These are phyloP conservation scores for Sminthurides aquaticus DNA, from an alignment of 2,888 invertebrate species.

Conservation along the genomic window DNA sequence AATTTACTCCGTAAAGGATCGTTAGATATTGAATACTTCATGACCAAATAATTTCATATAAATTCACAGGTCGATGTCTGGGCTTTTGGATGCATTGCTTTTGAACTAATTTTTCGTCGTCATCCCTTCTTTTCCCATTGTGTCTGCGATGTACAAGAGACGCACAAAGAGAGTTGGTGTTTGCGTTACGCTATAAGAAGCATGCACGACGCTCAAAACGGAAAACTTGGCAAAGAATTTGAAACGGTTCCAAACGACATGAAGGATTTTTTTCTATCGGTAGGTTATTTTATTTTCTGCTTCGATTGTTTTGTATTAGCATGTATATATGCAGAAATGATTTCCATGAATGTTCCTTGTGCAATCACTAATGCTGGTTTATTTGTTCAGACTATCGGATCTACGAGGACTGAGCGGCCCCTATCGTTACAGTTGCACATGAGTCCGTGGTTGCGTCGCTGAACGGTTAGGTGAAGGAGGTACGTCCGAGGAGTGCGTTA, in stretches of 20 bases:
- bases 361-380: no score
- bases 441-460: neutral
- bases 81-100: slow-evolving; percentile 2
- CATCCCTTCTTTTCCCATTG: slow-evolving; percentile 11
- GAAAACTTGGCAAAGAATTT: neutral
- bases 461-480: no score
- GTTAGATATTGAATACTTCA: no score
- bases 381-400: neutral
- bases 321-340: no score
- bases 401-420: neutral
- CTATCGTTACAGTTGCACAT: neutral
- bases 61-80: slow-evolving; percentile 3
- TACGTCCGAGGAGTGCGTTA: no score
- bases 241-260: neutral
- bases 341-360: no score
- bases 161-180: neutral
- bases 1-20: no score
- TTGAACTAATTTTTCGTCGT: neutral
- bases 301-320: no score
- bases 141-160: neutral
- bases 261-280: neutral
- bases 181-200: neutral
- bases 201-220: neutral
- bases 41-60: no score
- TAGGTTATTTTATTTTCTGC: neutral